Base-by-base conservation (phyloP, 2,113 vertebrate species). In the Pterocles burchelli region DNA sequence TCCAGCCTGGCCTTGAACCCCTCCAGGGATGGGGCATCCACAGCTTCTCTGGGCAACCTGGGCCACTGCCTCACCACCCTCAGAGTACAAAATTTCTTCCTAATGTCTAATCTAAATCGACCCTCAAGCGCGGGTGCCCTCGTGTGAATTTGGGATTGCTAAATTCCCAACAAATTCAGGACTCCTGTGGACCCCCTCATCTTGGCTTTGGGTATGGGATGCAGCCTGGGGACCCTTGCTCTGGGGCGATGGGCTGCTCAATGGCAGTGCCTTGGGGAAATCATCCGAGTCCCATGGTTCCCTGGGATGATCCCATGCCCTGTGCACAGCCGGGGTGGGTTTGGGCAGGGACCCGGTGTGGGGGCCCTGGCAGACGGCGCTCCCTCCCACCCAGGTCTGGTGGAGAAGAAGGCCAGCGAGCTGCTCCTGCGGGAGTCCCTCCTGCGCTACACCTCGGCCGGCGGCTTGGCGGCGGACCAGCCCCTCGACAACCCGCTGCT, bases 391-490 rank as follows among this genome's bases (percentile, higher is more conserved):
- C 11, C 94, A 98, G 98, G 93, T 10, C 83, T 97, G 2, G 8
- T 98, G 6, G 98, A 98, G 52, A 66, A 97, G 87, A 97, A 95
- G 87, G 25, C 91, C 45, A 89, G 96, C 0, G 95, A 98, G 38
- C 85, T 98, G 15, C 85, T 98, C 89, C 26, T 97, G 88, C n/a
- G 62, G 31, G 97, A 98, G 29, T 92, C 96, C 7, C 3, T 94
- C 55, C 70, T 33, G 73, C 85, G 90, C 57, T 48, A 97, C 33
- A 51, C 31, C 10, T 84, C 65, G 0, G 4, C n/a, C 0, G 71
- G 95, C 1, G n/a, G 24, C 85, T 22, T 10, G 2, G 0, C 81
- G n/a, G 28, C 3, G 1, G 19, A 33, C 2, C 3, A 45, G 15
- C 51, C 76, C 73, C 95, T 65, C 2, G 2, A 34, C 89, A 98